A percentile compares a stretch with the other conserved stretches of the same genome.
Conservation (phyloP, 2,888 invertebrate species). For the Noctua janthina region DNA sequence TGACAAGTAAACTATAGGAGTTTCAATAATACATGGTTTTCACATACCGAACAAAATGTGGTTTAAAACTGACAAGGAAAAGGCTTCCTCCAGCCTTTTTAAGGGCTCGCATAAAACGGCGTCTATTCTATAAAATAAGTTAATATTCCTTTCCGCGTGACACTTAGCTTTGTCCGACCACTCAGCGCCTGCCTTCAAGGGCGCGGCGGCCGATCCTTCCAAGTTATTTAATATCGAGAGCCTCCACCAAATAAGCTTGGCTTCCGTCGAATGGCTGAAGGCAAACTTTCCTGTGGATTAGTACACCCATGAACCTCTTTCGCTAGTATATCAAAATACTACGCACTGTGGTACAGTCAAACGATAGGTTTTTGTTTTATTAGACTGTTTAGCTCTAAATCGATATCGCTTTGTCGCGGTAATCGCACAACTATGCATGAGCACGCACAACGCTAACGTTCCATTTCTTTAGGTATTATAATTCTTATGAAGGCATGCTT, state of each 20-base stretch:
- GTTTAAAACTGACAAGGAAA: not conserved
- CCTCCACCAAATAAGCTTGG: slow-evolving; percentile 34
- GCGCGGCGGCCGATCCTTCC: slow-evolving; percentile 22
- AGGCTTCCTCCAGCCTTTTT: not conserved
- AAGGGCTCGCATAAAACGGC: slow-evolving; percentile 12
- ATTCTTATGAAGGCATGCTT: not conserved
- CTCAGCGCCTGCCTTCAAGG: slow-evolving; percentile 35
- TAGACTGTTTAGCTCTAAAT: slow-evolving; percentile 24
- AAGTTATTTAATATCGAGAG: slow-evolving; percentile 68
- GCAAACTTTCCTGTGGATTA: slow-evolving; percentile 28
- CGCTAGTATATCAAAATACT: slow-evolving; percentile 1
- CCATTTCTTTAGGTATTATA: not conserved
- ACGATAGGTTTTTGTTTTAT: slow-evolving; percentile 25
- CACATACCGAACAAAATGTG: not conserved
- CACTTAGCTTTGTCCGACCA: slow-evolving; percentile 33
- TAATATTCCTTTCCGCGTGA: slow-evolving; percentile 30
- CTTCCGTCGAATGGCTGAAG: slow-evolving; percentile 24
- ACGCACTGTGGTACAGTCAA: not conserved
- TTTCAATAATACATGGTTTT: not conserved
- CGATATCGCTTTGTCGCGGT: slow-evolving; percentile 27
- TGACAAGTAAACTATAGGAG: not conserved
- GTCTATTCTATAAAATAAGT: slow-evolving; percentile 25
- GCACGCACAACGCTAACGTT: slow-evolving; percentile 15
- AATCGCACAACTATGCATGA: slow-evolving; percentile 24
- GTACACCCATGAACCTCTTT: slow-evolving; percentile 12